Percentiles rank a stretch among this genome's conserved stretches.
Conservation (phyloP, 2,797 vertebrate genomes). For the Crax fasciolata region DNA sequence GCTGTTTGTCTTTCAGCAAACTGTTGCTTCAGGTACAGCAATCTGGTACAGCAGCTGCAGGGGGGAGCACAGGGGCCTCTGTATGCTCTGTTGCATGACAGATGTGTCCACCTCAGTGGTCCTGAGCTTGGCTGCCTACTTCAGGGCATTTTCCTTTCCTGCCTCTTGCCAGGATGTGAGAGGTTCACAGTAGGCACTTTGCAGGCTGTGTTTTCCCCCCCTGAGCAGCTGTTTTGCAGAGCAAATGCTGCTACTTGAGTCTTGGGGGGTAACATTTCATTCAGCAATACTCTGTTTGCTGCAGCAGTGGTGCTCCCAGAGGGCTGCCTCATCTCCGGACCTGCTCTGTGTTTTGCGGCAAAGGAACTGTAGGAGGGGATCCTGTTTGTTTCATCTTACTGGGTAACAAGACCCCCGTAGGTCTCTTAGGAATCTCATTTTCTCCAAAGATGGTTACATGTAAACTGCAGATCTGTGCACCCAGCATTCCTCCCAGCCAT, state of each 20-base stretch:
- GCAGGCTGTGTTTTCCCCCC: not conserved
- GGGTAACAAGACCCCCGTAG: not conserved
- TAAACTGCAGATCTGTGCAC: constrained; percentile 15
- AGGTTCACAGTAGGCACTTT: not conserved
- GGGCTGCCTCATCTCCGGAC: not conserved
- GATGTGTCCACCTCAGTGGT: not conserved
- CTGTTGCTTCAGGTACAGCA: not conserved
- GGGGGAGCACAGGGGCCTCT: not conserved
- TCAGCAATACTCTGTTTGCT: not conserved
- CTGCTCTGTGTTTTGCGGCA: not conserved
- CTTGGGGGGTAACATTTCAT: not conserved
- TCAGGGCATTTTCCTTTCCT: not conserved
- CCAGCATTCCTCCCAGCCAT: not conserved
- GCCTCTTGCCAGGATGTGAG: too few species aligned
- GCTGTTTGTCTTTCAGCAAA: not conserved
- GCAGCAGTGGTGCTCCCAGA: not conserved
- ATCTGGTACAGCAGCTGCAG: not conserved
- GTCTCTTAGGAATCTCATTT: not conserved
- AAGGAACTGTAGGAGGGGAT: not conserved
- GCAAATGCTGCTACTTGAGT: not conserved
- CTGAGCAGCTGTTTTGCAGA: not conserved
- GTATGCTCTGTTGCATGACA: not conserved
- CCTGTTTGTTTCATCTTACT: not conserved
- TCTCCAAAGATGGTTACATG: not conserved
- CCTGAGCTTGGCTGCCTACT: not conserved